These are phyloP conservation scores for Heliconius cydno DNA, from an alignment of 2,888 invertebrate genomes.

Conservation along the genomic window DNA sequence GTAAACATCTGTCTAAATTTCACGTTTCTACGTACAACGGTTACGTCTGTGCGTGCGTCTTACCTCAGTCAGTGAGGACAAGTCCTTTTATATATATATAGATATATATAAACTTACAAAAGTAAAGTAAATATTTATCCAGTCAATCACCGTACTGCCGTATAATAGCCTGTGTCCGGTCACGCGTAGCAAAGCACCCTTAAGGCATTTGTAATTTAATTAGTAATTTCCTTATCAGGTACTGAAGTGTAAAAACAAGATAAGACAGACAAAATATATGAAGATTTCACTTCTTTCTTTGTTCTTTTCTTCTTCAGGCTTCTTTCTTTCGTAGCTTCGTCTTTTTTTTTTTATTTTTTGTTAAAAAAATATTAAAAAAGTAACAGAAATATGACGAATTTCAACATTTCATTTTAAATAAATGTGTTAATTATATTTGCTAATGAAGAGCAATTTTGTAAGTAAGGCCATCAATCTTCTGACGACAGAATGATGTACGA, in stretches of 20 bases:
- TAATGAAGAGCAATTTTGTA: conserved; percentile 50
- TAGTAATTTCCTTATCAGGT: conserved; percentile 18
- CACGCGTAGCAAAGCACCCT: conserved; percentile 3
- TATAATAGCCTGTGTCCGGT: conserved; percentile 11
- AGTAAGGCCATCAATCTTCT: conserved; percentile 49
- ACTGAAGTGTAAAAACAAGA: conserved; percentile 16
- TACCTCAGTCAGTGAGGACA: too few species aligned
- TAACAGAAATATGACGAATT: background rate
- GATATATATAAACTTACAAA: background rate
- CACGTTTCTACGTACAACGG: too few species aligned
- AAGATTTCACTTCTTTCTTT: background rate
- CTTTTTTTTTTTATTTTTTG: background rate
- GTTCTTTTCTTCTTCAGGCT: too few species aligned
- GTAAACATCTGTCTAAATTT: too few species aligned
- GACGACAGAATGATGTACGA: conserved; percentile 48
- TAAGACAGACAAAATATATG: conserved; percentile 12
- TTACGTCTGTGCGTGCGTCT: too few species aligned
- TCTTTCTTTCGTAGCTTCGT: background rate
- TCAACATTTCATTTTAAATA: conserved; percentile 30
- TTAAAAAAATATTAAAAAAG: background rate
- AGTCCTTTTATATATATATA: background rate
- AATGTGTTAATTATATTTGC: conserved; percentile 47
- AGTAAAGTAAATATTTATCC: background rate
- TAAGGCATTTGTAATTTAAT: conserved; percentile 10
- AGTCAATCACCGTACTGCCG: background rate